Base-by-base conservation (phyloP, 2,888 invertebrate species). In the Dynastes hyllus region DNA sequence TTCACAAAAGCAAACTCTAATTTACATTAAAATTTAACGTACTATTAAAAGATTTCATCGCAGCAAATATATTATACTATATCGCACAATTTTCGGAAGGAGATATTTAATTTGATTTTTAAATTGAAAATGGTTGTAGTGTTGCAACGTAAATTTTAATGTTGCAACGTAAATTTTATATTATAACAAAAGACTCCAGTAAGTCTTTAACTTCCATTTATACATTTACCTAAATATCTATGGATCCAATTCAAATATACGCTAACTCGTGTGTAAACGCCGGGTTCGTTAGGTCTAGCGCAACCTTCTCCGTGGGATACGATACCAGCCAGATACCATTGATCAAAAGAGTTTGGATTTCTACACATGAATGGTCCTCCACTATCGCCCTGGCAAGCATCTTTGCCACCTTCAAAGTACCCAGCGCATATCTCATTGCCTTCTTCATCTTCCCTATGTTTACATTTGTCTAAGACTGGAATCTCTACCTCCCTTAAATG, bases 231-330 rank as follows among this genome's bases (percentile, higher is more conserved):
- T 45, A 91, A 92, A 80, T 92, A 91, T 75, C 90, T 90, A 81
- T 90, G 90, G 80, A 96, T 94, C 96, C 96, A 96, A 80, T 93
- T 91, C n/a, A 93, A 88, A 86, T 92, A 95, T 37, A 93, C 89
- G 81, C 94, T 93, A 27, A 96, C 94, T 88, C 94, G 91, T 0
- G 96, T 95, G 85, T 97, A 97, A 67, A 94, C 95, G 1, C 96
- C 96, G 22, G 95, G 95, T 86, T 96, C 95, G 80, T 92, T 91
- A 75, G 94, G 92, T 82, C 95, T 91, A 27, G 93, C 97, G 88
- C 97, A 97, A 2, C 97, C 97, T 84, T 95, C 94, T 32, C 97
- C 97, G 85, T 96, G 96, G 85, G 96, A 96, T 0, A 97, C 95
- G 73, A 97, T 92, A 0, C 96, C 97, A 4, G 94, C 95, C 80